Evolutionary conservation across 2,113 vertebrate species (phyloP), one percentile per base, ranked within the genome.

Genomic region (Megaptera novaeangliae): DNA sequence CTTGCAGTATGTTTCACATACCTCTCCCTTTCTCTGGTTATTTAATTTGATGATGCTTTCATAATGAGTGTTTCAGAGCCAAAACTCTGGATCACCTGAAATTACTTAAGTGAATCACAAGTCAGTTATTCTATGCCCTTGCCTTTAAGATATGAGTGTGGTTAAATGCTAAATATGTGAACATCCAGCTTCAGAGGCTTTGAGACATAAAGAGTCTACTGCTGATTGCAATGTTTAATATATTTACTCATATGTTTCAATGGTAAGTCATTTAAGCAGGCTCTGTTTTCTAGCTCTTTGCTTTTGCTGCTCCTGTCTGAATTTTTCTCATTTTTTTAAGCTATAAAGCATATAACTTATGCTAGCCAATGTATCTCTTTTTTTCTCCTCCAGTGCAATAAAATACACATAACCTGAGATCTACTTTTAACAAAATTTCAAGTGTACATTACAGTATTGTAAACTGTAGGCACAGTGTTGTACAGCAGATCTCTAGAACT

Each of bases 291-390:
- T 95, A 66, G 25, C 52, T 88, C 52, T 96, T 93, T 89, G 20
- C 31, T 88, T 68, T 89, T 90, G 59, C 14, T 91, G 2, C 55
- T 87, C 23, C n/a, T 82, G 6, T 86, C 55, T 71, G 31, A 96
- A 94, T 87, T 94, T 15, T 96, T 96, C 44, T 72, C n/a, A 78
- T 68, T 34, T 52, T 57, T 95, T 86, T 74, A 91, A 74, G 25
- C 61, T 96, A 29, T 72, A 88, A 93, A 95, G 23, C 44, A 57
- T 66, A n/a, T 96, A 96, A 93, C 52, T 97, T 84, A 90, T 64
- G 36, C 55, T 61, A 90, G 57, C 34, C 82, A 90, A 93, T 85
- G 39, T 57, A 74, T 36, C 25, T 88, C 21, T 88, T 88, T 69
- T 77, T 46, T 90, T 23, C n/a, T 68, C 23, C 44, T 36, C 57